A percentile compares a stretch with the other conserved stretches of the same genome.
Evolutionary conservation across 1,140 invertebrate species (phyloP).

Genomic region (Achroia grisella): DNA sequence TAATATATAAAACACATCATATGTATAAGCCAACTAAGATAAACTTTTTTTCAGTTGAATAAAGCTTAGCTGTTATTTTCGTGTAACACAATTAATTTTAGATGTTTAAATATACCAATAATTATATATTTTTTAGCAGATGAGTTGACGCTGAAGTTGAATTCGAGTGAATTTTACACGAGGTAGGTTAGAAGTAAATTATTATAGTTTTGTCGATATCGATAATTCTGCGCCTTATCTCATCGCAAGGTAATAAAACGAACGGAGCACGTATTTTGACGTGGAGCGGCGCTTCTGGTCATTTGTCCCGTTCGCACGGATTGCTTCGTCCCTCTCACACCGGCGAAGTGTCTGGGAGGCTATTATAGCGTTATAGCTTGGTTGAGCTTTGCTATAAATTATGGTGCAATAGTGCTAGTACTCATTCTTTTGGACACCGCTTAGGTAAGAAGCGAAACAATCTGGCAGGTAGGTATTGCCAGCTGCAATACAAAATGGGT

Average conservation of each 20-base stretch:
- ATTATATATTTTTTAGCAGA: too few relatives aligned
- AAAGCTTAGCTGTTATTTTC: too few relatives aligned
- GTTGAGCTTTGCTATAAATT: conserved; percentile 57
- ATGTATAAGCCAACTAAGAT: too few relatives aligned
- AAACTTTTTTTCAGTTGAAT: too few relatives aligned
- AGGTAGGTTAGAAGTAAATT: too few relatives aligned
- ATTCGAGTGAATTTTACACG: too few relatives aligned
- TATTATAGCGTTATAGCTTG: conserved; percentile 62
- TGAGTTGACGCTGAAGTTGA: too few relatives aligned
- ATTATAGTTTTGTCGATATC: conserved; percentile 32
- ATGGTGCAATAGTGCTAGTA: conserved; percentile 61
- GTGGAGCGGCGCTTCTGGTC: conserved; percentile 71
- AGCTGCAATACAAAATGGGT: neutral
- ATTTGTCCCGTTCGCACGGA: conserved; percentile 36
- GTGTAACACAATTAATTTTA: too few relatives aligned
- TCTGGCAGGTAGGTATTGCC: conserved; percentile 50
- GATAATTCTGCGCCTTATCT: conserved; percentile 10
- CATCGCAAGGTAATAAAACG: conserved; percentile 61
- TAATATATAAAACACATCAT: too few relatives aligned
- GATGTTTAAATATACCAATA: too few relatives aligned
- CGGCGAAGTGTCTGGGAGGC: conserved; percentile 50
- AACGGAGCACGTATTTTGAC: conserved; percentile 72
- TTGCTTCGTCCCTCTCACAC: conserved; percentile 35
- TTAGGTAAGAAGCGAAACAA: conserved; percentile 35
- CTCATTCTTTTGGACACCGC: conserved; percentile 56